phyloP scores from a whole-genome alignment of 2,888 invertebrate genomes.

The Meganola albula region DNA sequence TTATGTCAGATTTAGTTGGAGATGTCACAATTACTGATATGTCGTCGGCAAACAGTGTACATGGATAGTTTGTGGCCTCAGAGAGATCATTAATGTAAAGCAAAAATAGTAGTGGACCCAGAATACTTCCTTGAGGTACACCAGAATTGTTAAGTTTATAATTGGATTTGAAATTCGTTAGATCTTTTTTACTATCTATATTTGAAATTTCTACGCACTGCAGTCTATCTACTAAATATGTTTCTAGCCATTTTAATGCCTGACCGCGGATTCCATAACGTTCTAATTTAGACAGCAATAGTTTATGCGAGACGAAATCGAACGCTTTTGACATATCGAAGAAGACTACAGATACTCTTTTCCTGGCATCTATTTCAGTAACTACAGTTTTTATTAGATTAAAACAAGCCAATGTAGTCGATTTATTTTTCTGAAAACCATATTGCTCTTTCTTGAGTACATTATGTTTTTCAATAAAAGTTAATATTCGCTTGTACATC shows the following conservation, averaged over 20 bases:
- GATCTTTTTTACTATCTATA: no score
- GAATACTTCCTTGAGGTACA: not conserved
- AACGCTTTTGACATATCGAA: slow-evolving; percentile 1
- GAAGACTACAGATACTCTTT: not conserved
- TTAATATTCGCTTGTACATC: not conserved
- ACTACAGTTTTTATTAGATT: not conserved
- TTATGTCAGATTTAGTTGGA: no score
- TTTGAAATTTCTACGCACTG: no score
- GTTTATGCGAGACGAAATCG: no score
- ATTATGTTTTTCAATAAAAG: not conserved
- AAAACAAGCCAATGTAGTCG: not conserved
- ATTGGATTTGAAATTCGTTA: no score
- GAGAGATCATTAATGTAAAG: no score
- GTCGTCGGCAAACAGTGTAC: no score
- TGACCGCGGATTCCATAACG: slow-evolving; percentile 3
- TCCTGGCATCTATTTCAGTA: not conserved
- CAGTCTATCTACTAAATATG: no score
- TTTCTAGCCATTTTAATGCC: not conserved
- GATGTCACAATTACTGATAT: no score
- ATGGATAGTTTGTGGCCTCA: no score
- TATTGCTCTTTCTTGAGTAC: not conserved
- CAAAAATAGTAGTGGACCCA: not conserved
- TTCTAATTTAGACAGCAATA: no score
- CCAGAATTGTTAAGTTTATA: not conserved
- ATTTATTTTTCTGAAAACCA: no score